Percentiles rank a stretch among this genome's conserved stretches.
Evolutionary conservation across 2,797 vertebrate genomes (phyloP).

Genomic region (Lepidocolaptes lacrymiger): DNA sequence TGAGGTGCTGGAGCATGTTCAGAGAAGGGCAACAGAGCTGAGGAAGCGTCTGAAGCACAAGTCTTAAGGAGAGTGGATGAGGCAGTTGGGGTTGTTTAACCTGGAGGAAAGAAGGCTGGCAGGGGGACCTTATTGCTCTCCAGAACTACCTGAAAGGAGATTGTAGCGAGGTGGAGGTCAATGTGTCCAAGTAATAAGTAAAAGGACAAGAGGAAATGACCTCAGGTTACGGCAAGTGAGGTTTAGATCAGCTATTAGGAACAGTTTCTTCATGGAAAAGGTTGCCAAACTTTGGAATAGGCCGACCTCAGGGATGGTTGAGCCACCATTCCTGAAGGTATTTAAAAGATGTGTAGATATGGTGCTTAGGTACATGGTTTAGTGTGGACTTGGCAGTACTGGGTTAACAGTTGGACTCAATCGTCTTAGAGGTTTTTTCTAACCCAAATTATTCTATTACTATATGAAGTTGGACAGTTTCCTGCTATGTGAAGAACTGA

Average conservation of each 20-base stretch:
- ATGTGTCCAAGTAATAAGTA: accelerated
- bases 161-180: accelerated
- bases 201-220: neutral
- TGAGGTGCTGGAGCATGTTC: neutral
- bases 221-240: neutral
- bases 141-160: accelerated
- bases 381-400: neutral
- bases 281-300: neutral
- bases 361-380: neutral
- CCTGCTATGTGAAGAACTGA: neutral
- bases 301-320: accelerated
- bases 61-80: accelerated
- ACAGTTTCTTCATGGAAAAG: neutral
- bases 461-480: neutral
- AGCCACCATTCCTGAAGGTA: neutral
- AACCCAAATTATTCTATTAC: neutral
- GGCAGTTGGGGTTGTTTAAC: neutral
- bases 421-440: neutral
- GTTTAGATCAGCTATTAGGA: neutral
- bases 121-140: accelerated
- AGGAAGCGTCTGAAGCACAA: neutral
- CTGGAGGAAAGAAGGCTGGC: neutral
- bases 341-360: neutral
- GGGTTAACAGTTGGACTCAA: neutral
- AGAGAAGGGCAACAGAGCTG: neutral